Conservation (phyloP, 2,888 invertebrate species). For the Trachelus iudaicus region DNA sequence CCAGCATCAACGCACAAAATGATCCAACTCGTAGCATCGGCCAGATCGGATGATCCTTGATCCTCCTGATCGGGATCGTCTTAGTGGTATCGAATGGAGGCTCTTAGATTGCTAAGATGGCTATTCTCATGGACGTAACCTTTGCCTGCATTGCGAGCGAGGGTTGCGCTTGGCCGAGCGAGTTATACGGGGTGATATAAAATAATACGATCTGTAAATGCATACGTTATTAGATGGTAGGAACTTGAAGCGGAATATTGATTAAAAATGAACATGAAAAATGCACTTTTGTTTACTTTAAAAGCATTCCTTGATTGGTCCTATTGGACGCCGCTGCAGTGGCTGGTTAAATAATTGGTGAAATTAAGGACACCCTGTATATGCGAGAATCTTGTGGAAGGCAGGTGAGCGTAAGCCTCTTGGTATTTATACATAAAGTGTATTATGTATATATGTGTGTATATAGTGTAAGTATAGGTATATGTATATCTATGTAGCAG, state of each 20-base stretch:
- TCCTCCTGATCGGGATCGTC: neutral
- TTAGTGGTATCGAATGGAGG: neutral
- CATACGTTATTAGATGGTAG: neutral
- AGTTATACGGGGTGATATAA: neutral
- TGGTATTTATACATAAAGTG: neutral
- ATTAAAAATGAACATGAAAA: neutral
- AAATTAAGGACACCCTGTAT: neutral
- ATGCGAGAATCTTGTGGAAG: neutral
- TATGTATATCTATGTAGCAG: constrained; percentile 18
- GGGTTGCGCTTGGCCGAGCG: neutral
- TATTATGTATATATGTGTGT: neutral
- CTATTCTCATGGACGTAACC: neutral
- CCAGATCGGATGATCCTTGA: neutral
- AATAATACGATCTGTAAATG: neutral
- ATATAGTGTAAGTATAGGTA: neutral
- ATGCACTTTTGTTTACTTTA: neutral
- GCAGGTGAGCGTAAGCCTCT: neutral
- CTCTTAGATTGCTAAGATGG: neutral
- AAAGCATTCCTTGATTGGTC: neutral
- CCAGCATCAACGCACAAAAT: neutral
- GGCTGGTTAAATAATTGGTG: neutral
- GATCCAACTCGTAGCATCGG: neutral
- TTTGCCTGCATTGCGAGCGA: neutral
- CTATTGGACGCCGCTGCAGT: neutral
- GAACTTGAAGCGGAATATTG: neutral